Conservation (phyloP, 2,797 vertebrate genomes). For the Tenualosa thibaudeaui region DNA sequence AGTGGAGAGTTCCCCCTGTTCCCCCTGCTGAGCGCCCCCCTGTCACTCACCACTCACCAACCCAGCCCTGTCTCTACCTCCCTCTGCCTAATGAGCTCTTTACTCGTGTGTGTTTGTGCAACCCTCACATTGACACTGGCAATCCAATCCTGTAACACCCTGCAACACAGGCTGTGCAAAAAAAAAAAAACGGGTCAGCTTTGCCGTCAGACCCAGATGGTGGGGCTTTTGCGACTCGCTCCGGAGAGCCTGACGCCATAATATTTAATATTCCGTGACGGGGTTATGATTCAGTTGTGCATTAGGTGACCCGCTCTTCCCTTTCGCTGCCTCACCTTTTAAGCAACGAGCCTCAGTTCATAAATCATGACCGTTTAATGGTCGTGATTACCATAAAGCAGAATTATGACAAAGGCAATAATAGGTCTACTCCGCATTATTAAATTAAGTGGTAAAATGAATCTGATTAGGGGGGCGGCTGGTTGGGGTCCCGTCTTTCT, state of each 20-base stretch:
- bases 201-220: neutral
- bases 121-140: neutral
- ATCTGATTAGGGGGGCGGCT: constrained; percentile 2
- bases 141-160: neutral
- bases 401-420: constrained; percentile 20
- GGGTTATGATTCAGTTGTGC: neutral
- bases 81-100: neutral
- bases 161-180: neutral
- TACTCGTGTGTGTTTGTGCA: neutral
- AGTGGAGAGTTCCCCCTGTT: neutral
- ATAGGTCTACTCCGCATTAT: constrained; percentile 10
- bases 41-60: neutral
- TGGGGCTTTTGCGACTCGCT: neutral
- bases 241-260: constrained; percentile 7
- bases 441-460: constrained; percentile 22
- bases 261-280: constrained; percentile 19
- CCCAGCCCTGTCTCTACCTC: neutral
- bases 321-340: neutral
- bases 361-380: constrained; percentile 18
- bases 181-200: neutral
- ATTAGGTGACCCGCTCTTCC: constrained; percentile 10
- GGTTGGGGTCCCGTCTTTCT: neutral
- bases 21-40: neutral
- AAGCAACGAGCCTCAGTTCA: neutral
- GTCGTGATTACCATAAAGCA: constrained; percentile 8